Conservation (phyloP, 2,797 vertebrate species). For the Mus spretus region DNA sequence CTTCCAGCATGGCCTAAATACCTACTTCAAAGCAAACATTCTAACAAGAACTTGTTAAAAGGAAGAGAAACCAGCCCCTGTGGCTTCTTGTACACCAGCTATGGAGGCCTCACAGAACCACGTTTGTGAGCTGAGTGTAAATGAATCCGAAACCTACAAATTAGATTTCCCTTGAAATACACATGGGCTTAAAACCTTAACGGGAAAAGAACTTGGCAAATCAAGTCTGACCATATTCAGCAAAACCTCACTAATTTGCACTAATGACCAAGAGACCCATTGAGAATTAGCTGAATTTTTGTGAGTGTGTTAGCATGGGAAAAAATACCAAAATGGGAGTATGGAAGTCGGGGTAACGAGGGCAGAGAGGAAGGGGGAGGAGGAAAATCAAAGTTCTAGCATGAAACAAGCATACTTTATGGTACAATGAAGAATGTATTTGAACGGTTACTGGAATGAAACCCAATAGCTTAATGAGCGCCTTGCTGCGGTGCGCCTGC, state of each 20-base stretch:
- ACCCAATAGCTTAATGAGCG: constrained; percentile 85
- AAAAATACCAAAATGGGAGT: constrained; percentile 78
- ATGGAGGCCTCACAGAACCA: constrained; percentile 84
- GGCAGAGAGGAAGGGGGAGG: neutral
- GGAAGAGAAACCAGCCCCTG: constrained; percentile 84
- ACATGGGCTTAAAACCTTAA: constrained; percentile 87
- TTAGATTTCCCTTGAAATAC: constrained; percentile 88
- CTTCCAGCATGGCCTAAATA: constrained; percentile 82
- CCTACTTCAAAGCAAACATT: constrained; percentile 85
- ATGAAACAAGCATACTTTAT: constrained; percentile 85
- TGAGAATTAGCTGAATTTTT: constrained; percentile 85
- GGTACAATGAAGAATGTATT: constrained; percentile 85
- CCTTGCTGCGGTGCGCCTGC: constrained; percentile 76
- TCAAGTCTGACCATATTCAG: constrained; percentile 85
- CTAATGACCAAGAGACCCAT: constrained; percentile 86
- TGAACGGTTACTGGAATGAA: constrained; percentile 86
- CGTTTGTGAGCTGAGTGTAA: constrained; percentile 86
- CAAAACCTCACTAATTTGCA: constrained; percentile 87
- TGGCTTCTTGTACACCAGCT: constrained; percentile 82
- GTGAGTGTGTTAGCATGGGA: constrained; percentile 80
- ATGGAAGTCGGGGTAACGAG: neutral
- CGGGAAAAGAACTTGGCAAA: constrained; percentile 86
- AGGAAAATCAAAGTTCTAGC: constrained; percentile 77
- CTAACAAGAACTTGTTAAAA: constrained; percentile 86
- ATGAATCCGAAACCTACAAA: constrained; percentile 87